These are phyloP conservation scores for Proisotoma minuta DNA, from an alignment of 2,888 invertebrate genomes.

Conservation along the genomic window DNA sequence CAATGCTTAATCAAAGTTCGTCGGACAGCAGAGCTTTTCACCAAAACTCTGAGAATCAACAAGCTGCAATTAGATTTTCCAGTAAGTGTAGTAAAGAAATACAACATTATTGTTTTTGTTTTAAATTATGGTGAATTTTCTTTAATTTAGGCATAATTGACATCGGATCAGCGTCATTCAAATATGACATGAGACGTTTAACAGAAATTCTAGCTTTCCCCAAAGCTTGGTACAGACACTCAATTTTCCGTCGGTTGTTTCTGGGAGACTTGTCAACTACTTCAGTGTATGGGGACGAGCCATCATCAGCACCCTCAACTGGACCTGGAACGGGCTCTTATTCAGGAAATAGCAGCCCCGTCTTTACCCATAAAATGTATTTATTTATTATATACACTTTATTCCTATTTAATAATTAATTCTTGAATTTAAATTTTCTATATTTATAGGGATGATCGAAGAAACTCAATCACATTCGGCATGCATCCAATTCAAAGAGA, in stretches of 20 bases:
- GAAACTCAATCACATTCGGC: constrained; percentile 31
- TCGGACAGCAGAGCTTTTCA: constrained; percentile 14
- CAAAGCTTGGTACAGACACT: constrained; percentile 95
- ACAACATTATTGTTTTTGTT: neutral
- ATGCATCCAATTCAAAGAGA: constrained; percentile 29
- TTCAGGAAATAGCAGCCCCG: constrained; percentile 32
- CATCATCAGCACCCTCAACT: constrained; percentile 24
- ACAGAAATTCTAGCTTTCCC: constrained; percentile 97
- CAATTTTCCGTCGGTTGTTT: constrained; percentile 86
- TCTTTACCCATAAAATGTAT: constrained; percentile 17
- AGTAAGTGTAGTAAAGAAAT: constrained; percentile 58
- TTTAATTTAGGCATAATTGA: constrained; percentile 72
- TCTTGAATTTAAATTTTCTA: neutral
- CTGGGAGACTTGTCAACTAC: constrained; percentile 72
- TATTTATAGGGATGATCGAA: constrained; percentile 29
- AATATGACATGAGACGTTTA: constrained; percentile 95
- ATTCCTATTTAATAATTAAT: too few species aligned
- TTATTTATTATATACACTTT: too few species aligned
- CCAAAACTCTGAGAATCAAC: constrained; percentile 48
- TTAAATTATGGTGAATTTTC: neutral
- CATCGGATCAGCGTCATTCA: constrained; percentile 92
- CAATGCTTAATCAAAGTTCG: constrained; percentile 14
- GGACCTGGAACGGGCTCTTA: constrained; percentile 15
- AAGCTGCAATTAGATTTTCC: constrained; percentile 86
- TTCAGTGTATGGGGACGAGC: constrained; percentile 53